These are phyloP conservation scores for Hypotaenidia okinawae DNA, from an alignment of 2,797 vertebrate genomes.

Conservation along the genomic window DNA sequence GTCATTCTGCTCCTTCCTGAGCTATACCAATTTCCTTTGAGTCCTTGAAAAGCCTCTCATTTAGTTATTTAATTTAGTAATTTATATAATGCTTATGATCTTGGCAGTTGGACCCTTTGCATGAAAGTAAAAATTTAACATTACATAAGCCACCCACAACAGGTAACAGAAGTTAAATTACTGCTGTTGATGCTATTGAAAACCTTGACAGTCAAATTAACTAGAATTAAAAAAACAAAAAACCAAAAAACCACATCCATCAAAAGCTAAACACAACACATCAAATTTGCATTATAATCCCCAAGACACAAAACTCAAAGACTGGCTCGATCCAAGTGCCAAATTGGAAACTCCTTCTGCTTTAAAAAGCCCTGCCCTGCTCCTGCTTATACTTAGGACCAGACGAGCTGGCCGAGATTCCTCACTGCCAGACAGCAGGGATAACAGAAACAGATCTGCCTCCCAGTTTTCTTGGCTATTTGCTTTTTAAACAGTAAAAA, in stretches of 20 bases:
- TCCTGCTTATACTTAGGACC: background rate
- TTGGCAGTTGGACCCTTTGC: constrained; percentile 11
- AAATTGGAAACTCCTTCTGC: background rate
- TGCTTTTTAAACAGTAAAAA: background rate
- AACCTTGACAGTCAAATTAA: constrained; percentile 56
- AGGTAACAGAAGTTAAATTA: constrained; percentile 60
- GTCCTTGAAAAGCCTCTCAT: constrained; percentile 13
- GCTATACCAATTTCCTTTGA: background rate
- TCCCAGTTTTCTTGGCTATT: background rate
- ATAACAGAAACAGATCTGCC: background rate
- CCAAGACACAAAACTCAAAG: background rate
- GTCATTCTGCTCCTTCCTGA: background rate
- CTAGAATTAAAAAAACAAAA: background rate
- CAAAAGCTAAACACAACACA: constrained; percentile 7
- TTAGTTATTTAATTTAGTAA: constrained; percentile 14
- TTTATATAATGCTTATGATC: constrained; percentile 47
- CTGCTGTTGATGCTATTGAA: constrained; percentile 28
- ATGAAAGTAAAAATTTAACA: constrained; percentile 11
- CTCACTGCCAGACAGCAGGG: background rate
- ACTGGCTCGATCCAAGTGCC: background rate
- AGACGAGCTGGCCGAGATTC: background rate
- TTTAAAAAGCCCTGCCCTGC: background rate
- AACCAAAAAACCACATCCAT: background rate
- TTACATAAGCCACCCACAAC: constrained; percentile 61
- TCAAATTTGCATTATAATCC: background rate